Evolutionary conservation across 2,888 invertebrate genomes (phyloP), one percentile per base, ranked within the genome.

Genomic region (Creontiades dilutus): DNA sequence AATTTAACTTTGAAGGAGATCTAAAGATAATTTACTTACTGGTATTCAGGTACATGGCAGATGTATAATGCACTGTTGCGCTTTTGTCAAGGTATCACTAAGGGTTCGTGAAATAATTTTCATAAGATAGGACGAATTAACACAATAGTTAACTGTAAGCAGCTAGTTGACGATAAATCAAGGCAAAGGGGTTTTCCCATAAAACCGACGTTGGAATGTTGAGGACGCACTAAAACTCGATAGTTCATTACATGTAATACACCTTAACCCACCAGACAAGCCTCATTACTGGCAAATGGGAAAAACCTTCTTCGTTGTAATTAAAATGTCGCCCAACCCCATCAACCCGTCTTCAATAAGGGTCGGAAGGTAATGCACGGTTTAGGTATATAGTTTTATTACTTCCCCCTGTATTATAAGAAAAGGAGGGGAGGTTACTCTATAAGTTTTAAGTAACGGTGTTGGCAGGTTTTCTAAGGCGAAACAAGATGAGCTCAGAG

Each of bases 201-300:
- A 37, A 85, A 85, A 85, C 28, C 27, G 23, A 55, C 27, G 61
- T 5, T 85, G 37, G 85, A 85, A 82, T 52, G 52, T 61, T 57
- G 57, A 85, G 85, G 85, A 57, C 48, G 57, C 57, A 61, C 37
- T 78, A 78, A 78, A 85, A 85, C 61, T 55, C 57, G 57, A 14
- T n/a, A 61, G 85, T 85, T 55, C 85, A 85, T 85, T 85, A 57
- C 85, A n/a, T 55, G 85, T 46, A 78, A 52, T 55, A 82, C 48
- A 28, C 82, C 27, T 82, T 80, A 19, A 80, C n/a, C 46, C 80
- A 12, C 48, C 48, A 57, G 85, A 85, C 85, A 57, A 85, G 85
- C 28, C 61, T 61, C 85, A 85, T 85, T 85, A 85, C 85, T 28
- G 85, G 85, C n/a, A 61, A 85, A 85, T 61, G 37, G 85, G 47